Evolutionary conservation across 2,888 invertebrate genomes (phyloP).

Genomic region (Periphyllus acericola): DNA sequence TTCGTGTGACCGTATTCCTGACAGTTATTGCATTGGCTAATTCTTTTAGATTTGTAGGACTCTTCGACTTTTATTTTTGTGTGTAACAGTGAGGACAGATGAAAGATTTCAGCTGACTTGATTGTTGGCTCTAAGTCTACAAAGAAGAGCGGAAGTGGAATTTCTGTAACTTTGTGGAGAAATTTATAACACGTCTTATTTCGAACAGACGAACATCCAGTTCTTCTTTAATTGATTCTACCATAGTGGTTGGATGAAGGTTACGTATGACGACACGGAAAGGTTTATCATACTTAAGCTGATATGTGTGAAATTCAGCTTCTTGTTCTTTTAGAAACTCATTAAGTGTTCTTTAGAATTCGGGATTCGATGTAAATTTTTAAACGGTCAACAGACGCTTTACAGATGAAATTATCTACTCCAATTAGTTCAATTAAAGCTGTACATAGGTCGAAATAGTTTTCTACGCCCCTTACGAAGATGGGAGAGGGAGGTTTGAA

Average conservation of each 20-base stretch:
- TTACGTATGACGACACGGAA: neutral
- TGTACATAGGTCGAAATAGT: neutral
- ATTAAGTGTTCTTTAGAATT: conserved; percentile 3
- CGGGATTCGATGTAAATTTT: conserved; percentile 3
- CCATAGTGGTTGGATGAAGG: neutral
- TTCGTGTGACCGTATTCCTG: too few relatives aligned
- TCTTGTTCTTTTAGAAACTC: neutral
- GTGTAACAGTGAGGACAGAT: neutral
- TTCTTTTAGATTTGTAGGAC: conserved; percentile 13
- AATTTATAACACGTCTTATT: conserved; percentile 14
- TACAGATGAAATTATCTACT: conserved; percentile 17
- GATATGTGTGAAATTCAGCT: neutral
- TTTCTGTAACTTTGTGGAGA: neutral
- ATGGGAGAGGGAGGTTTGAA: conserved; percentile 7
- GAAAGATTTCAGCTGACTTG: neutral
- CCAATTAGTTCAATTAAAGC: conserved; percentile 5
- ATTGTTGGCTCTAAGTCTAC: conserved; percentile 5
- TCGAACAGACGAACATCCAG: neutral
- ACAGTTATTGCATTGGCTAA: neutral
- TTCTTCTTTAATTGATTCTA: conserved; percentile 10
- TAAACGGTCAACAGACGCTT: neutral
- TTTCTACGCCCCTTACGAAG: neutral
- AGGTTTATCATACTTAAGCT: conserved; percentile 8
- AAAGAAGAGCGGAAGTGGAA: conserved; percentile 21
- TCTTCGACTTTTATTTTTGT: conserved; percentile 16